These are phyloP conservation scores for Drepana arcuata DNA, from an alignment of 1,140 invertebrate species.

Conservation along the genomic window DNA sequence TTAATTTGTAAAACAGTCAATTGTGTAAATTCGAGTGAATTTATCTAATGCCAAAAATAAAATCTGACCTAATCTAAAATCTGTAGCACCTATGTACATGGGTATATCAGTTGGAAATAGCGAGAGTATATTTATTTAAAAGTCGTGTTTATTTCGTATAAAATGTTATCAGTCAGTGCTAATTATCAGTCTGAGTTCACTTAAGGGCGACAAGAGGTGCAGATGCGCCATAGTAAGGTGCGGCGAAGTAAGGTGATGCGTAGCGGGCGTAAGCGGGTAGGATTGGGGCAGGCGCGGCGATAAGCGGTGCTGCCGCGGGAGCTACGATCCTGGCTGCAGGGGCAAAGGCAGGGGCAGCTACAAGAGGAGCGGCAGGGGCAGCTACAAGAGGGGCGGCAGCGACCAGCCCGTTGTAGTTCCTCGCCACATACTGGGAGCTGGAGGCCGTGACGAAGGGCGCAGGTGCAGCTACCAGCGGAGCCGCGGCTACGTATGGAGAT, in stretches of 20 bases:
- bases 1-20: no score
- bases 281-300: constrained; percentile 35
- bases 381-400: constrained; percentile 49
- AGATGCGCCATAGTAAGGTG: constrained; percentile 26
- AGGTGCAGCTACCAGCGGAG: constrained; percentile 47
- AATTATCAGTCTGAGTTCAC: constrained; percentile 33
- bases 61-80: no score
- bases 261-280: constrained; percentile 31
- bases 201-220: constrained; percentile 21
- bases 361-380: constrained; percentile 27
- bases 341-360: constrained; percentile 35
- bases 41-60: no score
- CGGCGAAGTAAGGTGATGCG: constrained; percentile 5
- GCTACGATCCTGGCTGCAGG: constrained; percentile 15
- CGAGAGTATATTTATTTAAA: no score
- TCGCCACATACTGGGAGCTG: constrained; percentile 76
- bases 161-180: constrained; percentile 22
- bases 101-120: no score
- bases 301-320: constrained; percentile 16
- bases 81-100: no score
- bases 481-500: constrained; percentile 32
- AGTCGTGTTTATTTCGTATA: constrained; percentile 11
- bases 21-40: no score
- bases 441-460: constrained; percentile 75
- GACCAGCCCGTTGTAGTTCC: constrained; percentile 75